Base-by-base conservation (phyloP, 2,888 invertebrate genomes). In the Tortricodes alternella region DNA sequence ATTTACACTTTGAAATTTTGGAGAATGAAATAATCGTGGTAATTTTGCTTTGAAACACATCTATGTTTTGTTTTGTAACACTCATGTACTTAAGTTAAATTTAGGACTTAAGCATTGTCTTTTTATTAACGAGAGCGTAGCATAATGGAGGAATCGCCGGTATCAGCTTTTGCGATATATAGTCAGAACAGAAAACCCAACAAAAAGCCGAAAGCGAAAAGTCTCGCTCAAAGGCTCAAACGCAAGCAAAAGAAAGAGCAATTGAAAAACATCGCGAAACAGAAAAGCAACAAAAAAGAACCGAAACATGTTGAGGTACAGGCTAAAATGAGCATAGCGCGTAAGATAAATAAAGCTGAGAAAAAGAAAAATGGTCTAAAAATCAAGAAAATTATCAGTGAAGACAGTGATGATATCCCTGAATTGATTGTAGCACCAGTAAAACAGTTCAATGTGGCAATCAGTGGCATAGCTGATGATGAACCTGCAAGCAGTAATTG, bases 81-180 rank as follows among this genome's bases (percentile, higher is more conserved):
- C 2, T 8, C 24, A 41, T 41, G 41, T 41, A 5, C 15, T 3
- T 5, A 13, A 13, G 29, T 11, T n/a, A 11, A n/a, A n/a, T 11
- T 9, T 29, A 11, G 13, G 2, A 7, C 24, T 24, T 5, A 16
- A 39, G 9, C 16, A 3, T 1, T 15, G 3, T 23, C 4, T 39
- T 23, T 7, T 15, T 41, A 8, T n/a, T 11, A 11, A 1, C 7
- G 13, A 16, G 16, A 2, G 7, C 15, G 6, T 11, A 9, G 6
- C 15, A 48, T 23, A 56, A 56, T 46, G 60, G 67, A 51, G 58
- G 82, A 89, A 46, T 60, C 76, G 15, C 74, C 80, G n/a, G 69
- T 85, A 13, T 91, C 90, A 3, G 90, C 90, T 6, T 90, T 87
- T 67, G 76, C 86, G 32, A 71, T 85, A 15, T 91, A 90, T 63